Evolutionary conservation across 2,113 vertebrate species (phyloP).

Genomic region (Poeciliopsis turrubarensis): DNA sequence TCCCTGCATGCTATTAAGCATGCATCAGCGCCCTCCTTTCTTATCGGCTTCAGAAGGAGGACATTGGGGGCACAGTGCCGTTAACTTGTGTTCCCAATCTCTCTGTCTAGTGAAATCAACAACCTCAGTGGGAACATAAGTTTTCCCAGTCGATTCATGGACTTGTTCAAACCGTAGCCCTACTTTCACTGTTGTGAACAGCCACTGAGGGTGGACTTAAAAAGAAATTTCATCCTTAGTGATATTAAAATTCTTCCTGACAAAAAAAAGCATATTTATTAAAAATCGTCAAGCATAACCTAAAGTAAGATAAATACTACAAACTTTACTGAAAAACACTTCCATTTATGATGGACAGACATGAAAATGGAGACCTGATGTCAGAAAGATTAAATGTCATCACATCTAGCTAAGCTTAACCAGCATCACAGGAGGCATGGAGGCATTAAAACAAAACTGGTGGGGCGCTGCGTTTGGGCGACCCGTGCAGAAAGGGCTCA

Average conservation of each 20-base stretch:
- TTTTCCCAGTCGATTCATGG: slow-evolving; percentile 17
- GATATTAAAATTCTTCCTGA: neutral
- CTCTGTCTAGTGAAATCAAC: slow-evolving; percentile 32
- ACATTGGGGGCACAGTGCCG: slow-evolving; percentile 21
- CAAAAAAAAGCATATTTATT: too few relatives aligned
- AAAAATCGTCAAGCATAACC: too few relatives aligned
- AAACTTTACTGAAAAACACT: too few relatives aligned
- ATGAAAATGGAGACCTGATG: too few relatives aligned
- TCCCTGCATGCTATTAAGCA: slow-evolving; percentile 56
- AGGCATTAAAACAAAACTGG: too few relatives aligned
- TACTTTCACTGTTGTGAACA: neutral
- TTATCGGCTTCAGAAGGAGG: slow-evolving; percentile 38
- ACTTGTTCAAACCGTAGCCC: neutral
- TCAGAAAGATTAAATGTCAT: too few relatives aligned
- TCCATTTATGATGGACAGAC: too few relatives aligned
- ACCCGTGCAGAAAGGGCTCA: too few relatives aligned
- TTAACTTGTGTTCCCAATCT: slow-evolving; percentile 51
- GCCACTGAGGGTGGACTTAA: neutral
- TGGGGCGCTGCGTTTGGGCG: too few relatives aligned
- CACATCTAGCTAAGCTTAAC: too few relatives aligned
- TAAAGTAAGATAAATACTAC: too few relatives aligned
- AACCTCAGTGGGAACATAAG: slow-evolving; percentile 11
- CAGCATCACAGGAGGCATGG: too few relatives aligned
- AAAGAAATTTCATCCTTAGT: neutral
- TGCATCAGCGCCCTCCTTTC: slow-evolving; percentile 56